Percentiles rank a stretch among this genome's conserved stretches.
phyloP scores from a whole-genome alignment of 2,888 invertebrate genomes.

The Anoncus sp. region DNA sequence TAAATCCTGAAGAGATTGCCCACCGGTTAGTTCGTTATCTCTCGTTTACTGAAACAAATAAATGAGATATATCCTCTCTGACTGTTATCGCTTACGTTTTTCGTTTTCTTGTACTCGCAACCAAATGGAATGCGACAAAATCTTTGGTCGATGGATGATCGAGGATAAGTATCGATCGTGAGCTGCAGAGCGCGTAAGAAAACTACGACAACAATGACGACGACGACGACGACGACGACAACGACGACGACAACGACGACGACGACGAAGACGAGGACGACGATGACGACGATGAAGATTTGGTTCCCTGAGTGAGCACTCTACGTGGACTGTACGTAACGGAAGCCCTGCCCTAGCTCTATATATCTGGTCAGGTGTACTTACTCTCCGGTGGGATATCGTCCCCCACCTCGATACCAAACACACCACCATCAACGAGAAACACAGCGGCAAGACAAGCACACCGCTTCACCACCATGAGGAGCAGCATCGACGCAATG shows the following conservation, averaged over 20 bases:
- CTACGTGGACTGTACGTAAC: slow-evolving; percentile 83
- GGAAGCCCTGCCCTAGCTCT: slow-evolving; percentile 83
- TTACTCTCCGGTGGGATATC: slow-evolving; percentile 80
- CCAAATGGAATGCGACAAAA: slow-evolving; percentile 19
- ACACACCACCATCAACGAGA: slow-evolving; percentile 48
- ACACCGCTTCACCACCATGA: slow-evolving; percentile 43
- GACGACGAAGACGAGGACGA: slow-evolving; percentile 52
- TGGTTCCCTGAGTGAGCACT: slow-evolving; percentile 76
- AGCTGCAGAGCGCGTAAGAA: slow-evolving; percentile 23
- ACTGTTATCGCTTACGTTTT: slow-evolving; percentile 37
- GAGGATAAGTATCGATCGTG: slow-evolving; percentile 19
- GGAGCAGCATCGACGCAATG: slow-evolving; percentile 55
- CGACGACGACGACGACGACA: slow-evolving; percentile 40
- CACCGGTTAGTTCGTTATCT: slow-evolving; percentile 1
- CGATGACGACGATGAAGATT: slow-evolving; percentile 51
- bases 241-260: slow-evolving; percentile 47
- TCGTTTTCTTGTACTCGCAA: slow-evolving; percentile 4
- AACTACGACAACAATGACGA: slow-evolving; percentile 23
- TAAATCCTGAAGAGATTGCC: slow-evolving; percentile 6
- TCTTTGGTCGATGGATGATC: slow-evolving; percentile 2
- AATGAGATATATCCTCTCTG: not conserved
- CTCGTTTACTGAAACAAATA: not conserved
- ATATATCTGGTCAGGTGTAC: slow-evolving; percentile 83
- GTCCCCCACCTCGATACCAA: slow-evolving; percentile 71
- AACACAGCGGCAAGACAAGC: slow-evolving; percentile 23